phyloP scores from a whole-genome alignment of 2,113 vertebrate genomes.

The western clawed frog (Xenopus tropicalis) region DNA sequence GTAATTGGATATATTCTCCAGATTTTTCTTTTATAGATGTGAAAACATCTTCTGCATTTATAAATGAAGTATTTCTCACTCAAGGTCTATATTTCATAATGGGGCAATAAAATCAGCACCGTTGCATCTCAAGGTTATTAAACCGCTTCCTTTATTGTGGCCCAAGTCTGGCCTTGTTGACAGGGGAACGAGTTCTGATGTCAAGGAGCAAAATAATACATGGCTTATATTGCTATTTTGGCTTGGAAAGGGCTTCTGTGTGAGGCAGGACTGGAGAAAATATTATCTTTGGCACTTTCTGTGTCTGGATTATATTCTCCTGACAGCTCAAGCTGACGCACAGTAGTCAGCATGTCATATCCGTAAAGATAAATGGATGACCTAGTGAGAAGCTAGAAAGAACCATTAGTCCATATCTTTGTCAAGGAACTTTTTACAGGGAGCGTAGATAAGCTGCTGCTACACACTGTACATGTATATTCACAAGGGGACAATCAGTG shows the following conservation, averaged over 20 bases:
- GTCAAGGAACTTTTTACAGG: background rate
- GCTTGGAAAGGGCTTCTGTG: background rate
- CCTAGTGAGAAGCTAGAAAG: background rate
- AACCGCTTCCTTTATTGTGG: background rate
- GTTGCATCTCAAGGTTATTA: background rate
- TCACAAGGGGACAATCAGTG: background rate
- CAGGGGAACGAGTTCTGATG: background rate
- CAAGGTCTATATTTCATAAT: background rate
- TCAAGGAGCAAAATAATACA: conserved; percentile 3
- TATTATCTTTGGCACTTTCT: conserved; percentile 9
- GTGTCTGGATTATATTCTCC: background rate
- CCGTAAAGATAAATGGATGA: conserved; percentile 6
- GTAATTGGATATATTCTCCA: background rate
- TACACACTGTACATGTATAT: background rate
- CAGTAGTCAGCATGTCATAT: background rate
- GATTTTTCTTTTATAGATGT: background rate
- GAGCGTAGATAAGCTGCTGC: background rate
- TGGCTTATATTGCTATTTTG: background rate
- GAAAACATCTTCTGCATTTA: background rate
- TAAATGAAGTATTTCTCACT: background rate
- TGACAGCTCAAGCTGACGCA: background rate
- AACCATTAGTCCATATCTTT: background rate
- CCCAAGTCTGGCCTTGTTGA: background rate
- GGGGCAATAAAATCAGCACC: background rate
- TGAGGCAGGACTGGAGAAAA: background rate